phyloP scores from a whole-genome alignment of 2,888 invertebrate genomes.

The Rhopalosiphum nymphaeae region DNA sequence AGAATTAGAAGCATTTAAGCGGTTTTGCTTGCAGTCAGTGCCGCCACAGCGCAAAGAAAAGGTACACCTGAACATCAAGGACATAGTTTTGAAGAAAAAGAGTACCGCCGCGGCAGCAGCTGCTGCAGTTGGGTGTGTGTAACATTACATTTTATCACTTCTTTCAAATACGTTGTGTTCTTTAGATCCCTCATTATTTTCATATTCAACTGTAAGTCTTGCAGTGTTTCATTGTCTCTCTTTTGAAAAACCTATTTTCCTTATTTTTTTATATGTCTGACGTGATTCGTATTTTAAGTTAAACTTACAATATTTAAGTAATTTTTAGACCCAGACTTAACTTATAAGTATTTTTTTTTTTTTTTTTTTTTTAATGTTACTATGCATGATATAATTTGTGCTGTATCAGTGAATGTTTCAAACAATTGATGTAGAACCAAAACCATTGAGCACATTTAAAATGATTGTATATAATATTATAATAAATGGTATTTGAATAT shows the following conservation, averaged over 20 bases:
- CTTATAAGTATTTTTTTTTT: slow-evolving; percentile 39
- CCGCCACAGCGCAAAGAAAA: slow-evolving; percentile 83
- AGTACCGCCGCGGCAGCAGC: slow-evolving; percentile 67
- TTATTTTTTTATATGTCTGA: slow-evolving; percentile 41
- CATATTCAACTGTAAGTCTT: slow-evolving; percentile 47
- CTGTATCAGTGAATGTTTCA: slow-evolving; percentile 52
- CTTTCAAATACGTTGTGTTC: slow-evolving; percentile 45
- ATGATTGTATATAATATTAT: slow-evolving; percentile 63
- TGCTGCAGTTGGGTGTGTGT: slow-evolving; percentile 66
- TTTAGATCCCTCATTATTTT: slow-evolving; percentile 54
- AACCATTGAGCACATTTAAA: slow-evolving; percentile 64
- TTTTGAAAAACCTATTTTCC: slow-evolving; percentile 50
- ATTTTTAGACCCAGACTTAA: slow-evolving; percentile 50
- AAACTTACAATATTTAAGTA: slow-evolving; percentile 48
- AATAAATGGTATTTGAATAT: slow-evolving; percentile 58
- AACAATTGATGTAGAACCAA: slow-evolving; percentile 60
- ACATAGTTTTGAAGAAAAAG: slow-evolving; percentile 79
- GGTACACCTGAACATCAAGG: slow-evolving; percentile 84
- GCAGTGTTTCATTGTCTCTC: slow-evolving; percentile 56
- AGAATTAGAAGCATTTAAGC: slow-evolving; percentile 88
- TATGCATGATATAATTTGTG: slow-evolving; percentile 56
- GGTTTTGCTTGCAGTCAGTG: slow-evolving; percentile 87
- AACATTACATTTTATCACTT: slow-evolving; percentile 37
- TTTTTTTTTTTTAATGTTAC: slow-evolving; percentile 47
- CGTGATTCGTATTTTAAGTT: slow-evolving; percentile 53